Evolutionary conservation across 2,113 vertebrate species (phyloP).

Genomic region (Pygoscelis antarcticus): DNA sequence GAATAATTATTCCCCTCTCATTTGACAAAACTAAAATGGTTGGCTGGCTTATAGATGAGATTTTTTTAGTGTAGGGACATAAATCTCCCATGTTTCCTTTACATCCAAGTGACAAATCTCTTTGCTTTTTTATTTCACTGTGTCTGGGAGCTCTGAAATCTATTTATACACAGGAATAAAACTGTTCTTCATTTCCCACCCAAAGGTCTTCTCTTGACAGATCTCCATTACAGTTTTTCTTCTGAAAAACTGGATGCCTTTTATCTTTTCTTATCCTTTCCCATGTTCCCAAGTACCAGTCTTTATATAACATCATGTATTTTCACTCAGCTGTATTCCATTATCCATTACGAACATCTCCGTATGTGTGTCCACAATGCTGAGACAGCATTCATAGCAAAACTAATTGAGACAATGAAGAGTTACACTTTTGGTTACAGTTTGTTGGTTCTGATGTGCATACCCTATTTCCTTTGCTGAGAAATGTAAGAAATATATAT

Average conservation of each 20-base stretch:
- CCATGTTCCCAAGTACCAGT: neutral
- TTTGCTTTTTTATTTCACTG: neutral
- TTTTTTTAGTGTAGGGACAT: neutral
- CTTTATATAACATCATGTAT: neutral
- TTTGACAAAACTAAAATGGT: neutral
- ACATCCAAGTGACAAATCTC: neutral
- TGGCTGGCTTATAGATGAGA: neutral
- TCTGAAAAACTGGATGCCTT: neutral
- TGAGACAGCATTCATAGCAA: neutral
- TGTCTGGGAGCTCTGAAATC: slow-evolving; percentile 25
- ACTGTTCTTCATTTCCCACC: neutral
- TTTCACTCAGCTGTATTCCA: slow-evolving; percentile 33
- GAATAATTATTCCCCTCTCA: neutral
- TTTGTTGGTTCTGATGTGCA: neutral
- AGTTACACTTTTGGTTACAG: neutral
- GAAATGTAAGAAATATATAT: neutral
- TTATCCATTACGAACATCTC: neutral
- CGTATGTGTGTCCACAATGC: neutral
- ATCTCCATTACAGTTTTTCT: neutral
- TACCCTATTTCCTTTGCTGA: no score
- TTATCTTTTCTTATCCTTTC: neutral
- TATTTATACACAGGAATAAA: slow-evolving; percentile 19
- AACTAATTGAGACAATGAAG: neutral
- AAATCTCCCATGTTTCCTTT: neutral
- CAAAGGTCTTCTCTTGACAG: slow-evolving; percentile 5